These are phyloP conservation scores for Caerostris darwini DNA, from an alignment of 1,140 invertebrate genomes.

Conservation along the genomic window DNA sequence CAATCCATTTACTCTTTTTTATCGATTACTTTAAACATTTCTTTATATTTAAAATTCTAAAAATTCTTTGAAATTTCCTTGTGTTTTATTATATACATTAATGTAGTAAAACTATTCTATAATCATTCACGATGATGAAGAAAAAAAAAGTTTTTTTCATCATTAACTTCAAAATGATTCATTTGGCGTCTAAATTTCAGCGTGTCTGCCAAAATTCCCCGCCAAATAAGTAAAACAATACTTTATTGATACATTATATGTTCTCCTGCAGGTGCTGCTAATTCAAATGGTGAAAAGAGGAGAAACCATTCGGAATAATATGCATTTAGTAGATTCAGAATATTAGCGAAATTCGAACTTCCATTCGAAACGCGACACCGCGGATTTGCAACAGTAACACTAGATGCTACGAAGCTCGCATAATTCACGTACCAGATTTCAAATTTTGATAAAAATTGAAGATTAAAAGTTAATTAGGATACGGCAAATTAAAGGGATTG, in stretches of 20 bases:
- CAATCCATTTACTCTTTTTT: too few relatives aligned
- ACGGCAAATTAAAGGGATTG: too few relatives aligned
- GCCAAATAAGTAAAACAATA: conserved; percentile 46
- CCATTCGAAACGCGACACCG: not conserved
- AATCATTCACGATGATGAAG: too few relatives aligned
- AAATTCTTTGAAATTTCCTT: too few relatives aligned
- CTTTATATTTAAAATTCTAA: too few relatives aligned
- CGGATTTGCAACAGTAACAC: not conserved
- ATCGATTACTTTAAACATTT: too few relatives aligned
- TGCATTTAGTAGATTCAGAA: not conserved
- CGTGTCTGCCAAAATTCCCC: not conserved
- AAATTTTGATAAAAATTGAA: not conserved
- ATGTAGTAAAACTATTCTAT: too few relatives aligned
- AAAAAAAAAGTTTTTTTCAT: too few relatives aligned
- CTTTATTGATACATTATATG: conserved; percentile 35
- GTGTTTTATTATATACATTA: too few relatives aligned
- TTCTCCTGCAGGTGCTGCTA: conserved; percentile 44
- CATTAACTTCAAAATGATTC: too few relatives aligned
- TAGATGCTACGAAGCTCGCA: not conserved
- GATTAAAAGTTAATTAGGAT: too few relatives aligned
- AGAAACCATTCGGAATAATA: not conserved
- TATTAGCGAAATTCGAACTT: conserved; percentile 8
- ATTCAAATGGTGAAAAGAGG: not conserved
- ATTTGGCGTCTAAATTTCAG: not conserved
- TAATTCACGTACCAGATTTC: conserved; percentile 44